Conservation (phyloP, 1,140 invertebrate genomes). For the Panagrolaimus sp. region DNA sequence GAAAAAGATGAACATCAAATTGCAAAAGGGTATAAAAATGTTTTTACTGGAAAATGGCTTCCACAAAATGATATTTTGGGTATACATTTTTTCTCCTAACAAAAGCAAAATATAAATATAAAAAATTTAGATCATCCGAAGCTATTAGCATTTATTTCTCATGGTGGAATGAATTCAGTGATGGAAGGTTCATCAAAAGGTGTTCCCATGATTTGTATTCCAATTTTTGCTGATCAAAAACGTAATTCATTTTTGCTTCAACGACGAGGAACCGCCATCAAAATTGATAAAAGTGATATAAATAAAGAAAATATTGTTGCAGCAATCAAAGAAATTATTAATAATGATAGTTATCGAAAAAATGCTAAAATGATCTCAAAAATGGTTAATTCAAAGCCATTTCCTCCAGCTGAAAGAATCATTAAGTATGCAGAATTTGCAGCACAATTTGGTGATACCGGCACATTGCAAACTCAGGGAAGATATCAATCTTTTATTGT, state of each 20-base stretch:
- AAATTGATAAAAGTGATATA: slow-evolving; percentile 13
- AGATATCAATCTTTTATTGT: slow-evolving; percentile 14
- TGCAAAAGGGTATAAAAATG: slow-evolving; percentile 14
- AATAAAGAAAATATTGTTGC: not conserved
- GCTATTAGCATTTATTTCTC: not conserved
- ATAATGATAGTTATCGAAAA: not conserved
- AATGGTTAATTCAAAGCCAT: slow-evolving; percentile 10
- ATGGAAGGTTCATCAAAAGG: not conserved
- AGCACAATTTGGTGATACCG: slow-evolving; percentile 17
- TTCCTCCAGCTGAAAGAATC: slow-evolving; percentile 7
- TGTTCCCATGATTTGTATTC: not conserved
- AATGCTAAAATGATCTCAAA: not conserved
- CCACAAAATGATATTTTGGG: slow-evolving; percentile 19
- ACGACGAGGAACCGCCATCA: not conserved
- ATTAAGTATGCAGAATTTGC: slow-evolving; percentile 19
- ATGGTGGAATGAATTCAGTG: not conserved
- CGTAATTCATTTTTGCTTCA: not conserved
- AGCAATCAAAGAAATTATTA: slow-evolving; percentile 12
- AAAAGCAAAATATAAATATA: too few species aligned
- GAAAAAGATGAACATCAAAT: slow-evolving; percentile 24
- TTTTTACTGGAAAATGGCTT: slow-evolving; percentile 14
- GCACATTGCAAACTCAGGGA: not conserved
- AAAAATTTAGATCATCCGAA: slow-evolving; percentile 7
- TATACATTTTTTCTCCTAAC: too few species aligned
- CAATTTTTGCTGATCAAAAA: not conserved